Evolutionary conservation across 2,113 vertebrate species (phyloP).

Genomic region (Eclectus roratus): DNA sequence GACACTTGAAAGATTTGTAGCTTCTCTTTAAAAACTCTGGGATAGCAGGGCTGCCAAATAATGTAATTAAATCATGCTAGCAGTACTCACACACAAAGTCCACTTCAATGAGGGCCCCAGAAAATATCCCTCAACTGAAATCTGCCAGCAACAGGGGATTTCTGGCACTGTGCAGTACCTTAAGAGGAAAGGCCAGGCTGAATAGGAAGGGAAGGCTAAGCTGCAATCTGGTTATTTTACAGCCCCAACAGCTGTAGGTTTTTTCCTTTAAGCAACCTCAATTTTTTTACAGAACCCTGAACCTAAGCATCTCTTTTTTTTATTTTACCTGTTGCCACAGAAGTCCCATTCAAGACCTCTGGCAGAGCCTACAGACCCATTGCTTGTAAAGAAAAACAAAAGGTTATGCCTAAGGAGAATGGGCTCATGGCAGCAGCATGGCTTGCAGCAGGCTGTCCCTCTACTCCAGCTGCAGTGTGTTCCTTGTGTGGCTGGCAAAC

Average conservation of each 20-base stretch:
- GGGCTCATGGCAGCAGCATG: rapidly evolving
- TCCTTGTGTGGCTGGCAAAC: not conserved
- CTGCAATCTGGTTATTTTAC: not conserved
- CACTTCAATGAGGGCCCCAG: not conserved
- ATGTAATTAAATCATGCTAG: not conserved
- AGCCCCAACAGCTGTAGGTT: not conserved
- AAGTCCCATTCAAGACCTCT: rapidly evolving
- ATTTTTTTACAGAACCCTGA: not conserved
- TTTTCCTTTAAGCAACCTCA: not conserved
- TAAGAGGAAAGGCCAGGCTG: not conserved
- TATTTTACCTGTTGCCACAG: not conserved
- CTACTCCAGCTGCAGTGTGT: not conserved
- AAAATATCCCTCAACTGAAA: not conserved
- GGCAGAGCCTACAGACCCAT: rapidly evolving
- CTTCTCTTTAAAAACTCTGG: conserved; percentile 9
- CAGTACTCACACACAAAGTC: not conserved
- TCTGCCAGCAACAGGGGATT: not conserved
- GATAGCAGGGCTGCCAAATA: not conserved
- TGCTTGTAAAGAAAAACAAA: not conserved
- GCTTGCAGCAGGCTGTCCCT: not conserved
- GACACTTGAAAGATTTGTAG: not conserved
- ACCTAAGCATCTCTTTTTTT: rapidly evolving
- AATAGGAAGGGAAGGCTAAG: not conserved
- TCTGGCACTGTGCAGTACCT: not conserved
- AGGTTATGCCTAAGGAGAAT: not conserved